phyloP scores from a whole-genome alignment of 1,140 invertebrate species.

The Heliconius hermathena region DNA sequence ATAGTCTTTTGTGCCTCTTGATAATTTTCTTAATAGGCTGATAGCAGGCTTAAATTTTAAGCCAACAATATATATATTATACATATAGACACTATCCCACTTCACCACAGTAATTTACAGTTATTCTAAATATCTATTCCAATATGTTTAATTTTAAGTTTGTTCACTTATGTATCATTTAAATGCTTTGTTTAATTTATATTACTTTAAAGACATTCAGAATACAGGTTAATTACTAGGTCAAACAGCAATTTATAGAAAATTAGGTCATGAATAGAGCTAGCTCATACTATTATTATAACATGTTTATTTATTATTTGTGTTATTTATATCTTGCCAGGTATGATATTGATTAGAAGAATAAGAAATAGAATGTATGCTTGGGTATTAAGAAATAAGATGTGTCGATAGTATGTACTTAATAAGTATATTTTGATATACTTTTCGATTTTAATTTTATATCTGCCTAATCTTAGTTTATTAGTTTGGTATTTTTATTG shows the following conservation, averaged over 20 bases:
- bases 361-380: background rate
- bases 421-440: background rate
- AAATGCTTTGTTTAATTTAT: background rate
- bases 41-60: no score
- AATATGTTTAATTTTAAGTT: no score
- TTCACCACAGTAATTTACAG: no score
- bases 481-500: no score
- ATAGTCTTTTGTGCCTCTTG: no score
- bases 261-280: constrained; percentile 31
- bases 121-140: no score
- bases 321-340: background rate
- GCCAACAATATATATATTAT: no score
- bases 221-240: constrained; percentile 24
- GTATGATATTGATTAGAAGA: background rate
- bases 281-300: background rate
- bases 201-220: constrained; percentile 1
- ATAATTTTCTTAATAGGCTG: no score
- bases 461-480: no score
- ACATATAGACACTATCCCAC: no score
- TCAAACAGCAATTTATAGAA: constrained; percentile 20
- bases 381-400: background rate
- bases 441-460: background rate
- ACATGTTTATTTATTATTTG: background rate
- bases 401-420: background rate
- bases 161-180: background rate